A percentile compares a stretch with the other conserved stretches of the same genome.
phyloP scores from a whole-genome alignment of 64 coral and sea anemone species.

The Montipora cactus region DNA sequence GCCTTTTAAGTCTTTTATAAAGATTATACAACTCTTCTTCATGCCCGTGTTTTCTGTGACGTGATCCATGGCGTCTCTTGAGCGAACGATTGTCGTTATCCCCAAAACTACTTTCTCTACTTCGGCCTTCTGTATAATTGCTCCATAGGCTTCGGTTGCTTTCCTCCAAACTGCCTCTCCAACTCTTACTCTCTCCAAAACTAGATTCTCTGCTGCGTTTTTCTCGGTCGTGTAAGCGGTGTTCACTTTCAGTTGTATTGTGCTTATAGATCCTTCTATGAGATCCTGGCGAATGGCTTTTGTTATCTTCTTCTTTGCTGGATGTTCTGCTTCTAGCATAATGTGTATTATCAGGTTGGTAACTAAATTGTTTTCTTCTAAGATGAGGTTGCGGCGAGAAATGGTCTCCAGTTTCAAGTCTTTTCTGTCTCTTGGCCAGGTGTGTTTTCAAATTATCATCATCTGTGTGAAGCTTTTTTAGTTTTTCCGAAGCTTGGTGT shows the following conservation, averaged over 20 bases:
- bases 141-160: background rate
- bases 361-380: background rate
- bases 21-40: conserved; percentile 20
- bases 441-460: conserved; percentile 3
- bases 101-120: conserved; percentile 45
- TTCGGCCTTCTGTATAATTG: conserved; percentile 6
- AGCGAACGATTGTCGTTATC: conserved; percentile 34
- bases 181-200: conserved; percentile 23
- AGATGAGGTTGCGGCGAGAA: background rate
- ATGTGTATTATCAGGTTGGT: background rate
- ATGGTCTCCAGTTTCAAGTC: background rate
- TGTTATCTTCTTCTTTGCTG: conserved; percentile 33
- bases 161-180: background rate
- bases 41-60: conserved; percentile 3
- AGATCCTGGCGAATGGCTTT: background rate
- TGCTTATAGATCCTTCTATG: background rate
- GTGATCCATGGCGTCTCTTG: conserved; percentile 29
- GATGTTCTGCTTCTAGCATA: conserved; percentile 30
- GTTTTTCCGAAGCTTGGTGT: conserved; percentile 16
- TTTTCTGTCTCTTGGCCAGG: background rate
- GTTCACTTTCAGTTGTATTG: background rate
- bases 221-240: background rate
- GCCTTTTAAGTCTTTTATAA: conserved; percentile 17
- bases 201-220: conserved; percentile 18
- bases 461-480: background rate